These are phyloP conservation scores for Sebastes schlegelii DNA, from an alignment of 2,113 vertebrate species.

Conservation along the genomic window DNA sequence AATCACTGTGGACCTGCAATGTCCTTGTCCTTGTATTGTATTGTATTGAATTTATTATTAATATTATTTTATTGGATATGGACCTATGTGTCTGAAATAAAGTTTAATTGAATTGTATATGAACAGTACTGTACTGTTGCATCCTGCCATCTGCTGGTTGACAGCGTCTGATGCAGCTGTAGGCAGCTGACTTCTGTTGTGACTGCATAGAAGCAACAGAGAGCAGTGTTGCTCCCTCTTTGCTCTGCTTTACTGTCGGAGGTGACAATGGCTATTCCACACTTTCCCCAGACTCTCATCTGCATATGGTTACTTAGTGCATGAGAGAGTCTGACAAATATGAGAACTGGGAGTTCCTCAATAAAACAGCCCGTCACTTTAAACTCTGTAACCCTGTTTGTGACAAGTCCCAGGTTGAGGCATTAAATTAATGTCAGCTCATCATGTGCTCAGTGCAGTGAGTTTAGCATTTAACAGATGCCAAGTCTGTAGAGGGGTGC, in stretches of 20 bases:
- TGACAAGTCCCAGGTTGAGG: neutral
- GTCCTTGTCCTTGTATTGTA: no score
- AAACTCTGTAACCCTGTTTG: constrained; percentile 15
- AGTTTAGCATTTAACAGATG: constrained; percentile 11
- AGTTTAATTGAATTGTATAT: no score
- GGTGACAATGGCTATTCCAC: neutral
- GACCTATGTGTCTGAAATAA: no score
- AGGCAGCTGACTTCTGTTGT: neutral
- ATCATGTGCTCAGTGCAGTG: constrained; percentile 20
- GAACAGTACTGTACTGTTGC: neutral
- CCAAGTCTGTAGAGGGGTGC: constrained; percentile 33
- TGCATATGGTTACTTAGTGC: neutral
- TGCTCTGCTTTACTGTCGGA: neutral
- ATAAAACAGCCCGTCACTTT: constrained; percentile 2
- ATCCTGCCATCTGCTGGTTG: constrained; percentile 67
- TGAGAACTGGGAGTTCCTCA: constrained; percentile 6
- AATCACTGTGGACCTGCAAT: no score
- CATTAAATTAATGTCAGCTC: constrained; percentile 21
- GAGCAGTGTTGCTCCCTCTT: constrained; percentile 39
- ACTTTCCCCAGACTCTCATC: constrained; percentile 16
- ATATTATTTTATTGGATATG: no score
- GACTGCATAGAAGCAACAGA: constrained; percentile 39
- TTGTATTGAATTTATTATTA: no score
- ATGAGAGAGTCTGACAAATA: constrained; percentile 21
- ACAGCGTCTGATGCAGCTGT: constrained; percentile 27